These are phyloP conservation scores for Dendrolimus kikuchii DNA, from an alignment of 1,140 invertebrate species.

Conservation along the genomic window DNA sequence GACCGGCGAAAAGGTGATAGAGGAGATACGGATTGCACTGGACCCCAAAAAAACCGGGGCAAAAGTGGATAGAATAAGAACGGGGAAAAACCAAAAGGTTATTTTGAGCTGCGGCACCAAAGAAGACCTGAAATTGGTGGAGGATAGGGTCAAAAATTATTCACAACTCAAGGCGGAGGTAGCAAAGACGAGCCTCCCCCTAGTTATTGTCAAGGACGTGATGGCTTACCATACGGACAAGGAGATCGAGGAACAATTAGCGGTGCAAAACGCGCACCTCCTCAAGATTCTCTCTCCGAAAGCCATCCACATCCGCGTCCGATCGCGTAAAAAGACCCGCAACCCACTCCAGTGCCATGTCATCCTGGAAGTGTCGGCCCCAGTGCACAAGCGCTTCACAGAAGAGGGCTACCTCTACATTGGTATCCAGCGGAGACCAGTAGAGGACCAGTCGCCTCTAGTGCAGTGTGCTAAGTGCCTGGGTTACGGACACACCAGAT, in stretches of 20 bases:
- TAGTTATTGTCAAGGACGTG: conserved; percentile 1
- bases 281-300: neutral
- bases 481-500: too few species aligned
- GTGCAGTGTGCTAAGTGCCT: too few species aligned
- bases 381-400: too few species aligned
- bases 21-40: neutral
- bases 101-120: neutral
- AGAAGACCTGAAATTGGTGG: neutral
- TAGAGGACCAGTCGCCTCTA: too few species aligned
- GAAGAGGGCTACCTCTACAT: too few species aligned
- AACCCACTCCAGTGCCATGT: too few species aligned
- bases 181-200: neutral
- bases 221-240: neutral
- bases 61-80: neutral
- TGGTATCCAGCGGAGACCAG: too few species aligned
- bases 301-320: too few species aligned
- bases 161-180: neutral
- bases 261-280: neutral
- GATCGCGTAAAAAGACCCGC: too few species aligned
- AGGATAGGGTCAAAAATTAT: neutral
- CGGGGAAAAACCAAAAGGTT: neutral
- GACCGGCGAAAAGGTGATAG: too few species aligned
- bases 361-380: too few species aligned
- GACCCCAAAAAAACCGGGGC: neutral
- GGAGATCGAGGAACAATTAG: neutral